Evolutionary conservation across 2,888 invertebrate species (phyloP).

Genomic region (Colostygia pectinataria): DNA sequence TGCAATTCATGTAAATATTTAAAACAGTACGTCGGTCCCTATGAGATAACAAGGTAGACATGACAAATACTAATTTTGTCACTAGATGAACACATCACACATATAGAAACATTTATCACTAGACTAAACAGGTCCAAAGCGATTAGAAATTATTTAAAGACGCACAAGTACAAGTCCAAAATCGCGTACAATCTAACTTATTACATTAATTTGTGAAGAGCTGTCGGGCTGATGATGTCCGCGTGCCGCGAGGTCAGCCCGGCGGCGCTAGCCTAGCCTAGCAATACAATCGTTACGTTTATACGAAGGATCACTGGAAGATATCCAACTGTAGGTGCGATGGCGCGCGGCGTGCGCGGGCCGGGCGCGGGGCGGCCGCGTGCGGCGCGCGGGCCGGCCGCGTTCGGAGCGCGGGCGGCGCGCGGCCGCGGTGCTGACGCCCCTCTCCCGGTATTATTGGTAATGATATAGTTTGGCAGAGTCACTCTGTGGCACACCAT

Average conservation of each 20-base stretch:
- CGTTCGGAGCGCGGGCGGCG: constrained; percentile 46
- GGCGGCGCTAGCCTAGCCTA: constrained; percentile 71
- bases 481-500: constrained; percentile 83
- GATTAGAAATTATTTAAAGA: constrained; percentile 58
- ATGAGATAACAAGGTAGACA: constrained; percentile 49
- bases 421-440: constrained; percentile 27
- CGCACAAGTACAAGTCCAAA: constrained; percentile 61
- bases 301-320: constrained; percentile 80
- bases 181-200: constrained; percentile 67
- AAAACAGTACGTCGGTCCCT: constrained; percentile 59
- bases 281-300: constrained; percentile 67
- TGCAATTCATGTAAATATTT: constrained; percentile 53
- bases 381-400: constrained; percentile 9
- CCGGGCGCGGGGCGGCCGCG: constrained; percentile 33
- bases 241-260: constrained; percentile 65
- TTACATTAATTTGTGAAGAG: constrained; percentile 75
- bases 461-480: constrained; percentile 83
- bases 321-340: constrained; percentile 66
- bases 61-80: constrained; percentile 70
- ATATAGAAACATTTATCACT: constrained; percentile 76
- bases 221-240: constrained; percentile 55
- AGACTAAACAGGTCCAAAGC: constrained; percentile 73
- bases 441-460: constrained; percentile 60
- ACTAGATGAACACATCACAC: constrained; percentile 79
- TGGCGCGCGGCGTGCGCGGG: constrained; percentile 45